Percentiles rank a stretch among this genome's conserved stretches.
phyloP scores from a whole-genome alignment of 2,888 invertebrate genomes.

The Danaus chrysippus region DNA sequence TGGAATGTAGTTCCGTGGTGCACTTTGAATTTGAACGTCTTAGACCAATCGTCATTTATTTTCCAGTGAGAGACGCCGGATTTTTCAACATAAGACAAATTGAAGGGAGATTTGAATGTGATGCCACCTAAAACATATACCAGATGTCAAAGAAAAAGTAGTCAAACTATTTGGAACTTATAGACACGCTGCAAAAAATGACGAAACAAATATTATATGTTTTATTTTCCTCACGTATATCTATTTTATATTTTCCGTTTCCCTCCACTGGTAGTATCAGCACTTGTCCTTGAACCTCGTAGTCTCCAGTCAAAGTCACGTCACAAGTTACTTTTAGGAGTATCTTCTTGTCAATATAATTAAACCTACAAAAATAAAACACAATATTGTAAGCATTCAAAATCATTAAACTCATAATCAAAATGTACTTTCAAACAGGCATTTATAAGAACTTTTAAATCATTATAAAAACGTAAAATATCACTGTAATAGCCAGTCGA shows the following conservation, averaged over 20 bases:
- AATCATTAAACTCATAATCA: too few relatives aligned
- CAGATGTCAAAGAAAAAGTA: not conserved
- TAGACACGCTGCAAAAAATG: not conserved
- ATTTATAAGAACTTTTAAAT: too few relatives aligned
- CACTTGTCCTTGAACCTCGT: slow-evolving; percentile 54
- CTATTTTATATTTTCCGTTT: slow-evolving; percentile 56
- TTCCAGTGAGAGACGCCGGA: slow-evolving; percentile 67
- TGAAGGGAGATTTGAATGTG: slow-evolving; percentile 48
- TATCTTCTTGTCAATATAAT: slow-evolving; percentile 49
- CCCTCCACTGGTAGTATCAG: slow-evolving; percentile 58
- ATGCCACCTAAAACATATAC: slow-evolving; percentile 51
- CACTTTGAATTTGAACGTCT: slow-evolving; percentile 44
- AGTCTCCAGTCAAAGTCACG: slow-evolving; percentile 52
- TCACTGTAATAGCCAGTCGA: too few relatives aligned
- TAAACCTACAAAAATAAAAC: slow-evolving; percentile 44
- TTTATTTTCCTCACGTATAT: slow-evolving; percentile 53
- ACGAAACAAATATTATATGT: slow-evolving; percentile 3
- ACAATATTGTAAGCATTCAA: too few relatives aligned
- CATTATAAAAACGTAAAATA: too few relatives aligned
- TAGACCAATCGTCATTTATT: slow-evolving; percentile 48
- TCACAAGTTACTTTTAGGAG: slow-evolving; percentile 47
- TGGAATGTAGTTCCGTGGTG: slow-evolving; percentile 53
- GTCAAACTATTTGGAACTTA: too few relatives aligned
- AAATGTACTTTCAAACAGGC: too few relatives aligned
- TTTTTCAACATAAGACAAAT: slow-evolving; percentile 40